Evolutionary conservation across 2,113 vertebrate species (phyloP).

Genomic region (Leptodactylus fuscus): DNA sequence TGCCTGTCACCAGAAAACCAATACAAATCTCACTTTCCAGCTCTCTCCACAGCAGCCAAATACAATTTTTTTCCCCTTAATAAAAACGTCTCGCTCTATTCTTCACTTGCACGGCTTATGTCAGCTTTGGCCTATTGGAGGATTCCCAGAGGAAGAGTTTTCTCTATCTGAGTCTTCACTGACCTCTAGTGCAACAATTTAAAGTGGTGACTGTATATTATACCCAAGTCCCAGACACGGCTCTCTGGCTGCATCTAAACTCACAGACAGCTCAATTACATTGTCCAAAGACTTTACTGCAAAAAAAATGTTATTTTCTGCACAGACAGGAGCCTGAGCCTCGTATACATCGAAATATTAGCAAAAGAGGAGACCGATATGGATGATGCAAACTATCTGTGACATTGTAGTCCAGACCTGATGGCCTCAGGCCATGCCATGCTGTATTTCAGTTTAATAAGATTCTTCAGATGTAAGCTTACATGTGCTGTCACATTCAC

Average conservation of each 20-base stretch:
- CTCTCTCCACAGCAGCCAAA: constrained; percentile 4
- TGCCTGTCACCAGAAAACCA: constrained; percentile 30
- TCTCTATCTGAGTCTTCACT: constrained; percentile 34
- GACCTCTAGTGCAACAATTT: constrained; percentile 28
- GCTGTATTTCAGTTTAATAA: no score
- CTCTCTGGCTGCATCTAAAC: neutral
- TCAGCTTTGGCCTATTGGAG: constrained; percentile 21
- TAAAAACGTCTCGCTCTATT: constrained; percentile 49
- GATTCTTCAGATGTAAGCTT: no score
- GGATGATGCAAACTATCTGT: no score
- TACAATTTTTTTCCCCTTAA: constrained; percentile 42
- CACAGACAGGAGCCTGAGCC: neutral
- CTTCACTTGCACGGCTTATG: constrained; percentile 5
- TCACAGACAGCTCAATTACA: constrained; percentile 36
- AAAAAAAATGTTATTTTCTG: neutral
- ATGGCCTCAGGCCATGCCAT: no score
- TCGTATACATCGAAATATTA: neutral
- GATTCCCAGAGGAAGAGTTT: constrained; percentile 40
- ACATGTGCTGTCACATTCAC: no score
- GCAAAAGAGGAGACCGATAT: no score
- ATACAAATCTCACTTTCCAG: constrained; percentile 2
- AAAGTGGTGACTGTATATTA: constrained; percentile 30
- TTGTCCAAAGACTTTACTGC: neutral
- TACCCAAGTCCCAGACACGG: neutral
- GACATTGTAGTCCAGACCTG: no score